Base-by-base conservation (phyloP, 2,888 invertebrate genomes). In the Hydroisotoma schaefferi region DNA sequence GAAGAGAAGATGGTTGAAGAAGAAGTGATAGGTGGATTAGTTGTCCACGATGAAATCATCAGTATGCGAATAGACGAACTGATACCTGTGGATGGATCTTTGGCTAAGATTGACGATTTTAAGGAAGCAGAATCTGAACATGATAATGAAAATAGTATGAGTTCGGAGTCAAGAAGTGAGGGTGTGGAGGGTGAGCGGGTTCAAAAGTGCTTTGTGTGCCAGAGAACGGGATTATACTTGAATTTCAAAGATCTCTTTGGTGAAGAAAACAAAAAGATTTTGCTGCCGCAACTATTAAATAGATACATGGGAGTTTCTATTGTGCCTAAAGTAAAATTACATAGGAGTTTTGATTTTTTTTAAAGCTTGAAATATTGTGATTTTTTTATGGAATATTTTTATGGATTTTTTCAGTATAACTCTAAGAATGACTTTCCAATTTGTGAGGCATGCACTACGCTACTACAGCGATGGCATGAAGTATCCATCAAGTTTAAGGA, bases 361-460 rank as follows among this genome's bases (percentile, higher is more conserved):
- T n/a, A n/a, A 15, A 33, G 33, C 33, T 10, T 33, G 33, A 33
- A 8, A 33, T 33, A 8, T 33, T 10, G 33, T 15, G 15, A 33
- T 33, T 43, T 33, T 33, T 33, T 15, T 10, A 33, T 10, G 8
- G 8, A 33, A 33, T 10, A 33, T 33, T 33, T 33, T 15, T 33
- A 33, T 33, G 33, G 33, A 33, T 51, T 53, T 22, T 53, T 37
- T 25, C 33, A 53, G 53, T 25, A 23, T 38, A 53, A 23, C 22
- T 38, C 15, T 8, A 53, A 38, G 18, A 29, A 28, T 23, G 53
- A 53, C 26, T 53, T 23, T 22, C 53, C 38, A 20, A 20, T 53
- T 15, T 53, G 53, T 25, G 38, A 37, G 2, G 18, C n/a, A 18
- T 53, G 53, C 25, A 23, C 25, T 25, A 25, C 20, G 12, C 37